Evolutionary conservation across 2,888 invertebrate species (phyloP).

Genomic region (Stenodema calcarata): DNA sequence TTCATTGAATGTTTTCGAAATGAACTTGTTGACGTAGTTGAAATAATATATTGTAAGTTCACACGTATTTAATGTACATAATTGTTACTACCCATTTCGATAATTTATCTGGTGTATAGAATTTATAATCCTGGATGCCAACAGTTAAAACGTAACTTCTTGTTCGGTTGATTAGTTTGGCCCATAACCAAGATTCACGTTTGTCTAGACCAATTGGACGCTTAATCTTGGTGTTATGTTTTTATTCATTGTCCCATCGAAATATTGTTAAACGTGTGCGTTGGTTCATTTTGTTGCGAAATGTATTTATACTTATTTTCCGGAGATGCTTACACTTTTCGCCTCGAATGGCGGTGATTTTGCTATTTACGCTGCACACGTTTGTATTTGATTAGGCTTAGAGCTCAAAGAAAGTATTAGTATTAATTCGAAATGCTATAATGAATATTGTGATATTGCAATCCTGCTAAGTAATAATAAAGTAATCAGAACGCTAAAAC

Average conservation of each 20-base stretch:
- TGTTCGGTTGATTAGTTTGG: too few relatives aligned
- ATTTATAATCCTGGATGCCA: background rate
- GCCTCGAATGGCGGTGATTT: background rate
- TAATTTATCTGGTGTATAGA: background rate
- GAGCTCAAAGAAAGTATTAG: background rate
- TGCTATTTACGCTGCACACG: background rate
- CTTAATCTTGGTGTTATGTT: background rate
- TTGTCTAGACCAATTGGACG: too few relatives aligned
- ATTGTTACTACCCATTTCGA: background rate
- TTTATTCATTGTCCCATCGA: background rate
- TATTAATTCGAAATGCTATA: background rate
- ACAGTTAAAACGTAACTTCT: too few relatives aligned
- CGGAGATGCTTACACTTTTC: background rate
- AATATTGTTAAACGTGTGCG: background rate
- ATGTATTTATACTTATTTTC: background rate
- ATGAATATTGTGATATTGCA: background rate
- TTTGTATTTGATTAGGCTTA: background rate
- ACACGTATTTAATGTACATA: background rate
- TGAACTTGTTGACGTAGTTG: background rate
- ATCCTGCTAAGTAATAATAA: background rate
- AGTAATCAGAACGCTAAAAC: background rate
- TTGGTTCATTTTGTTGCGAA: background rate
- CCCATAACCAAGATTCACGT: too few relatives aligned
- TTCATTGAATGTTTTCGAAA: background rate
- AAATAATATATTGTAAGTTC: background rate